Conservation (phyloP, 2,797 vertebrate species). For the Cirrhinus molitorella region DNA sequence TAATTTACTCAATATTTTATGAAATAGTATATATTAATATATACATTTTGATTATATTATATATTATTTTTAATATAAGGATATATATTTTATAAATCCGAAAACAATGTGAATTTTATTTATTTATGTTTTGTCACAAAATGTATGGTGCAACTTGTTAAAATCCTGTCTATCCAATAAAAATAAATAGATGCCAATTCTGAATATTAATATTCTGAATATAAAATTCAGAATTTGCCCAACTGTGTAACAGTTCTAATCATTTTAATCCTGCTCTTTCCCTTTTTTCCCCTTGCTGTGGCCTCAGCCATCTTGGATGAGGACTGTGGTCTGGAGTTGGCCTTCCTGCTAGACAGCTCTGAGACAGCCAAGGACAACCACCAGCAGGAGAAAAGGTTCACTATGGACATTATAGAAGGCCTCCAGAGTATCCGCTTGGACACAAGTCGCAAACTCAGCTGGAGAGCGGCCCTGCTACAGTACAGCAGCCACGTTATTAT, state of each 20-base stretch:
- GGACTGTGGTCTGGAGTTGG: constrained; percentile 88
- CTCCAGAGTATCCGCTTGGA: constrained; percentile 82
- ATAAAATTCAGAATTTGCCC: background rate
- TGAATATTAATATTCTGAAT: no score
- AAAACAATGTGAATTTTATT: background rate
- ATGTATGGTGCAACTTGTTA: background rate
- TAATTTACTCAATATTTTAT: background rate
- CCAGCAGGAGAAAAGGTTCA: constrained; percentile 87
- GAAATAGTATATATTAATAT: background rate
- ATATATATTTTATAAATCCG: background rate
- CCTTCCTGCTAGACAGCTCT: constrained; percentile 92
- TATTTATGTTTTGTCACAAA: background rate
- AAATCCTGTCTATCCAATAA: background rate
- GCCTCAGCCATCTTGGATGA: constrained; percentile 81
- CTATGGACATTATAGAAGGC: constrained; percentile 82
- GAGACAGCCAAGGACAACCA: constrained; percentile 91
- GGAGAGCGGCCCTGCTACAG: constrained; percentile 88
- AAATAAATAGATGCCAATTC: background rate
- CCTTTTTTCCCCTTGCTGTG: background rate
- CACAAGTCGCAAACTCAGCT: constrained; percentile 79
- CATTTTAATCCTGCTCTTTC: background rate
- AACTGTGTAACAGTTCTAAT: background rate
- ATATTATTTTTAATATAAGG: background rate
- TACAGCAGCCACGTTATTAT: constrained; percentile 91
- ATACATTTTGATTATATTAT: background rate